A percentile compares a stretch with the other conserved stretches of the same genome.
phyloP scores from a whole-genome alignment of 1,140 invertebrate genomes.

The Trissolcus basalis region DNA sequence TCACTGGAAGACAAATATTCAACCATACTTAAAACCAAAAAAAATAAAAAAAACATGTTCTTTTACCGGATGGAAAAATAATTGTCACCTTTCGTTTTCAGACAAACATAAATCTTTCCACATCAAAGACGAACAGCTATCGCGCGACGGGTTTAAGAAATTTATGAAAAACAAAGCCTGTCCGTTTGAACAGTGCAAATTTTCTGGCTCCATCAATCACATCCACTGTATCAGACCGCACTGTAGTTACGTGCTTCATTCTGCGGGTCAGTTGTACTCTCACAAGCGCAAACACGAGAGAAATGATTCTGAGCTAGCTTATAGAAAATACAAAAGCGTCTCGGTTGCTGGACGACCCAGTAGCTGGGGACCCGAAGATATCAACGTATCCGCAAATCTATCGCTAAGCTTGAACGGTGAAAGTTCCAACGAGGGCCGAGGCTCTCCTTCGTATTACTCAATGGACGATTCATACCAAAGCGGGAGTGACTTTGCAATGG shows the following conservation, averaged over 20 bases:
- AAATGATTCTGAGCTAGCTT: slow-evolving; percentile 90
- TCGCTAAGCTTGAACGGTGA: slow-evolving; percentile 74
- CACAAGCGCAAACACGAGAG: slow-evolving; percentile 98
- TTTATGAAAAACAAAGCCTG: slow-evolving; percentile 98
- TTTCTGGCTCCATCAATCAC: slow-evolving; percentile 96
- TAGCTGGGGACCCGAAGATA: slow-evolving; percentile 55
- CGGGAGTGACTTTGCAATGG: slow-evolving; percentile 72
- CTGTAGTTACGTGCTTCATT: slow-evolving; percentile 96
- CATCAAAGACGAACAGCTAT: slow-evolving; percentile 96
- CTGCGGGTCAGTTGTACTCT: slow-evolving; percentile 96
- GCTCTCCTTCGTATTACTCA: slow-evolving; percentile 74
- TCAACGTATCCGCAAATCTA: slow-evolving; percentile 62
- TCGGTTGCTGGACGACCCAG: slow-evolving; percentile 66
- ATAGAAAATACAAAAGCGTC: slow-evolving; percentile 85
- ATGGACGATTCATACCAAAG: slow-evolving; percentile 75
- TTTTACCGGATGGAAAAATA: slow-evolving; percentile 8
- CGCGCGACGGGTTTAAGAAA: slow-evolving; percentile 98
- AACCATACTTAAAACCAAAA: too few species aligned
- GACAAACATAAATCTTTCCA: slow-evolving; percentile 99
- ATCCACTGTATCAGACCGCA: slow-evolving; percentile 97
- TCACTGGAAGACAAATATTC: too few species aligned
- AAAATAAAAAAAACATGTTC: too few species aligned
- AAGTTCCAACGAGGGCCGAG: slow-evolving; percentile 75
- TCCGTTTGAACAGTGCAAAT: slow-evolving; percentile 92
- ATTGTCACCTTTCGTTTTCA: slow-evolving; percentile 72